phyloP scores from a whole-genome alignment of 2,888 invertebrate genomes.

The Rugalucina vietnamica region DNA sequence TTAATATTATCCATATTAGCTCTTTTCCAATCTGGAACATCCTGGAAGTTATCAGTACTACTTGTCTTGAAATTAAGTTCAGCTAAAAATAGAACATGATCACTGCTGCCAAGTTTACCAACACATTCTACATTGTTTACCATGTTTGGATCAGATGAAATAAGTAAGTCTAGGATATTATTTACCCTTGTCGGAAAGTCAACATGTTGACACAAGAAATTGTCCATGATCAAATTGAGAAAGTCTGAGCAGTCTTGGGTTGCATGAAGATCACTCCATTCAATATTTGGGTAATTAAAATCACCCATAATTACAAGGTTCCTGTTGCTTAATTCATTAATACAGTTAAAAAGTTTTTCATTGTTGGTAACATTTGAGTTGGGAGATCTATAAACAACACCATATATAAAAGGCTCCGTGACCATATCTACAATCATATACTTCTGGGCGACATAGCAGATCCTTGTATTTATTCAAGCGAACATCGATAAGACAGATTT shows the following conservation, averaged over 20 bases:
- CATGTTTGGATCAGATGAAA: conserved; percentile 6
- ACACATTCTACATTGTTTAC: background rate
- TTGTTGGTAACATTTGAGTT: background rate
- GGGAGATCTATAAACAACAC: conserved; percentile 20
- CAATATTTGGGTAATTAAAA: conserved; percentile 24
- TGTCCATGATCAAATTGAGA: background rate
- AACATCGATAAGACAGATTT: too few species aligned
- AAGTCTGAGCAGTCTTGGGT: background rate
- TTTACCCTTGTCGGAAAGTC: background rate
- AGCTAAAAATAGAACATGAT: conserved; percentile 5
- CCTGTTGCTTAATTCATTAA: conserved; percentile 8
- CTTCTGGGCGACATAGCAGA: too few species aligned
- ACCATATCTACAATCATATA: too few species aligned
- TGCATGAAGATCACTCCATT: background rate
- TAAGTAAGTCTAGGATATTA: conserved; percentile 2
- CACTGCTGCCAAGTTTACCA: conserved; percentile 19
- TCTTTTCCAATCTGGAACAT: conserved; percentile 25
- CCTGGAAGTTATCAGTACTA: background rate
- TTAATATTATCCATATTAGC: background rate
- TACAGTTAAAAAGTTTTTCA: conserved; percentile 14
- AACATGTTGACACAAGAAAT: background rate
- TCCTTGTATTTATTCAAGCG: too few species aligned
- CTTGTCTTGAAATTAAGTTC: background rate
- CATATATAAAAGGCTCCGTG: too few species aligned
- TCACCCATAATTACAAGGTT: conserved; percentile 10